Evolutionary conservation across 2,888 invertebrate species (phyloP).

Genomic region (Mylabris sibirica): DNA sequence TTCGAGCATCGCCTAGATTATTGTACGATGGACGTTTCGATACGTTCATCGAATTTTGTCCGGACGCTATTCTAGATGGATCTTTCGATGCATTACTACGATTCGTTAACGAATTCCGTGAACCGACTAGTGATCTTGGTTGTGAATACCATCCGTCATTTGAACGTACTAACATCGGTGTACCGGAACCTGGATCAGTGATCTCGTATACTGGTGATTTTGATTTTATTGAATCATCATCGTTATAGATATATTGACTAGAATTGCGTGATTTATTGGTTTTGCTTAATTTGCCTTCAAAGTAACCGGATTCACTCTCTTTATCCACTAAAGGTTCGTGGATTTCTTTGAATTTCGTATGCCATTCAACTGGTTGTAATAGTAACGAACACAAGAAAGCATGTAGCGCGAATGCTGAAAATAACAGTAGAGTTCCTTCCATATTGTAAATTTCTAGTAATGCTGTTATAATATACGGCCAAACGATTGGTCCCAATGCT

Average conservation of each 20-base stretch:
- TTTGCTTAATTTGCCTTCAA: conserved; percentile 36
- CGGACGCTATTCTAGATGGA: conserved; percentile 39
- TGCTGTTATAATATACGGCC: conserved; percentile 74
- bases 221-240: conserved; percentile 67
- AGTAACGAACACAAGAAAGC: conserved; percentile 72
- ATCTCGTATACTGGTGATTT: conserved; percentile 71
- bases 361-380: conserved; percentile 79
- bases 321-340: conserved; percentile 28
- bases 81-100: conserved; percentile 30
- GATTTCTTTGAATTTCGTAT: conserved; percentile 63
- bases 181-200: conserved; percentile 66
- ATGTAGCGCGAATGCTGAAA: conserved; percentile 73
- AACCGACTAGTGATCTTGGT: conserved; percentile 52
- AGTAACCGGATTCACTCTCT: conserved; percentile 27
- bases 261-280: conserved; percentile 62
- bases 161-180: conserved; percentile 71
- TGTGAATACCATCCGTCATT: conserved; percentile 71
- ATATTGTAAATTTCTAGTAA: conserved; percentile 70
- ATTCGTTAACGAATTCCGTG: conserved; percentile 55
- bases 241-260: conserved; percentile 72
- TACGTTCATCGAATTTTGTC: conserved; percentile 54
- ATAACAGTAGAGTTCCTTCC: conserved; percentile 71
- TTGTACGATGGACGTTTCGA: conserved; percentile 57
- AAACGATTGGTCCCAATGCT: conserved; percentile 75
- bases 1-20: conserved; percentile 47